Conservation (phyloP, 2,797 vertebrate species). For the Xyrichtys novacula region DNA sequence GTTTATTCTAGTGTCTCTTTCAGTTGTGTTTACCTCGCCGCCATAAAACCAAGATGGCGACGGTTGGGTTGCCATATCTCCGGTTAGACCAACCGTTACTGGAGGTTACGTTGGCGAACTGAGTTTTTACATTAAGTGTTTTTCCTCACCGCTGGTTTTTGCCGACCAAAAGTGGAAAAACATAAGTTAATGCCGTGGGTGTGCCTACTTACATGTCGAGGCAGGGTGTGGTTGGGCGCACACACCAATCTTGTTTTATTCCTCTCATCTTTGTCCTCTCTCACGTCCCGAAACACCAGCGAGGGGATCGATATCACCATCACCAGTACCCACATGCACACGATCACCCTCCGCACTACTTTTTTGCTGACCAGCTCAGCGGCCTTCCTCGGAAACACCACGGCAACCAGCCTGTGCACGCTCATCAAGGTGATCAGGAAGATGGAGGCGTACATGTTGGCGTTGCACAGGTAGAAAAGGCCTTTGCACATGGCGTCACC, state of each 20-base stretch:
- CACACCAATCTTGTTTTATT: conserved; percentile 54
- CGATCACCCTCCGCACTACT: conserved; percentile 78
- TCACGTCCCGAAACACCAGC: conserved; percentile 83
- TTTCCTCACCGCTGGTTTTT: too few relatives aligned
- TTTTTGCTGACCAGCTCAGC: conserved; percentile 71
- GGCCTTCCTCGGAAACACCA: conserved; percentile 82
- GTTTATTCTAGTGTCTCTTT: too few relatives aligned
- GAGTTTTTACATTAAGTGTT: too few relatives aligned
- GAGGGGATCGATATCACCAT: conserved; percentile 84
- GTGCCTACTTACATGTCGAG: conserved; percentile 72
- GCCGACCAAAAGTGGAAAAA: too few relatives aligned
- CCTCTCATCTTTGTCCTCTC: accelerated
- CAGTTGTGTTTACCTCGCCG: too few relatives aligned
- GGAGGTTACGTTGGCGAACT: too few relatives aligned
- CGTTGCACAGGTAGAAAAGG: conserved; percentile 90
- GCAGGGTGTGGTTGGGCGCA: conserved; percentile 56
- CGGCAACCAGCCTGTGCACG: conserved; percentile 86
- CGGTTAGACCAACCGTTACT: too few relatives aligned
- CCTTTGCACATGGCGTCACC: conserved; percentile 85
- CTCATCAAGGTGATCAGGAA: conserved; percentile 92
- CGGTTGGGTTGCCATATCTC: too few relatives aligned
- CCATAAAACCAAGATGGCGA: too few relatives aligned
- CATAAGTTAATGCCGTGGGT: too few relatives aligned
- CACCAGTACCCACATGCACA: conserved; percentile 83
- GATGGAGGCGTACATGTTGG: conserved; percentile 94